A percentile compares a stretch with the other conserved stretches of the same genome.
Conservation (phyloP, 2,888 invertebrate species). For the Trissonchulus sp. region DNA sequence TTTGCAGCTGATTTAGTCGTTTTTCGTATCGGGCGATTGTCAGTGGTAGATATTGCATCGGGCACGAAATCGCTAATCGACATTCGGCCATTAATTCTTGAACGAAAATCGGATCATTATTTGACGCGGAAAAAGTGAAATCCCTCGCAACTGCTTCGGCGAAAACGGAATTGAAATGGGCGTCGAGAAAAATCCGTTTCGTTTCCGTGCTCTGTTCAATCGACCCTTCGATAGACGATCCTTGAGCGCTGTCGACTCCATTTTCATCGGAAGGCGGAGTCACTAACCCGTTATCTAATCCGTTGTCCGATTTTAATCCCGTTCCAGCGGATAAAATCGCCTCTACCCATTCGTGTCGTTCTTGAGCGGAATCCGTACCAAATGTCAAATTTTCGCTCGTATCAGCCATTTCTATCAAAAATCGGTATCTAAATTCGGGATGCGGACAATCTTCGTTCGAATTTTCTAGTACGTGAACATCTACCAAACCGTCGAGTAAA, state of each 20-base stretch:
- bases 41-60: not conserved
- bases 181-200: not conserved
- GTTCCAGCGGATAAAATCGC: not conserved
- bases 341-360: constrained; percentile 16
- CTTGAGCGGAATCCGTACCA: not conserved
- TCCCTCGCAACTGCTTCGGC: not conserved
- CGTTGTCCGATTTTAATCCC: not conserved
- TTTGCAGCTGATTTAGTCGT: not conserved
- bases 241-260: not conserved
- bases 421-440: too few relatives aligned
- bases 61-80: not conserved
- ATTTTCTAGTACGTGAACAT: not conserved
- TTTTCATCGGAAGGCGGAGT: not conserved
- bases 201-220: not conserved
- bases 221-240: not conserved
- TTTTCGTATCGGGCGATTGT: not conserved
- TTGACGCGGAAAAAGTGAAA: not conserved
- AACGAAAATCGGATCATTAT: not conserved
- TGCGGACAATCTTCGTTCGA: not conserved
- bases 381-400: not conserved
- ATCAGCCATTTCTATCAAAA: not conserved
- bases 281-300: not conserved
- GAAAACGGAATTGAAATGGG: not conserved
- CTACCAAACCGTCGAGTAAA: not conserved
- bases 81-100: constrained; percentile 28